Base-by-base conservation (phyloP, 2,888 invertebrate species). In the Malacosoma neustria region DNA sequence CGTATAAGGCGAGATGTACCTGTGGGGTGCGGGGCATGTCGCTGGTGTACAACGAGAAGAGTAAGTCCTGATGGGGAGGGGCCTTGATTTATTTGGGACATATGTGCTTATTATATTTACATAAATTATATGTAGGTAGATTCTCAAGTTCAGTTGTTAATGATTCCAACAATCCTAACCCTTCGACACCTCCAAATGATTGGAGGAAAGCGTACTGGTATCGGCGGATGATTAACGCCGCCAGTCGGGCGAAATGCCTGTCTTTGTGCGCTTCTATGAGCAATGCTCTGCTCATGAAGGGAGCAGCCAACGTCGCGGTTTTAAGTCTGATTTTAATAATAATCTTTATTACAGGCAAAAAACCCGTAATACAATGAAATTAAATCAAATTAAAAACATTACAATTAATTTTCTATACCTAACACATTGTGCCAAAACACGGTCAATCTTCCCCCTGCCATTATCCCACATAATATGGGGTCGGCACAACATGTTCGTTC, bases 101-200 rank as follows among this genome's bases (percentile, higher is more conserved):
- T n/a, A n/a, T n/a, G n/a, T 36, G n/a, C 11, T 13, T 31, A 33
- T 36, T 29, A 29, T 11, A 13, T n/a, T n/a, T n/a, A n/a, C n/a
- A n/a, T n/a, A n/a, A n/a, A n/a, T n/a, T n/a, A n/a, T n/a, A n/a
- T 15, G 15, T 15, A 15, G 22, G 22, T 9, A 22, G 5, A 22
- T 22, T 9, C 9, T 7, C 22, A 22, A 22, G 9, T 9, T 1
- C 22, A 22, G 22, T 5, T 22, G 9, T 22, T 22, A 22, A 22
- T 7, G 22, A 22, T 22, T 22, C 22, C 22, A 22, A 22, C 22
- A 22, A 22, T 9, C 22, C 22, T 22, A 22, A 22, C 22, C 22
- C 22, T 22, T 22, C 22, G 22, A 22, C 22, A 9, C 22, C 22
- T 22, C 5, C 22, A 22, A 22, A 7, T 9, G 9, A 7, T 22